Base-by-base conservation (phyloP, 2,797 vertebrate species). In the Acipenser transmontanus region DNA sequence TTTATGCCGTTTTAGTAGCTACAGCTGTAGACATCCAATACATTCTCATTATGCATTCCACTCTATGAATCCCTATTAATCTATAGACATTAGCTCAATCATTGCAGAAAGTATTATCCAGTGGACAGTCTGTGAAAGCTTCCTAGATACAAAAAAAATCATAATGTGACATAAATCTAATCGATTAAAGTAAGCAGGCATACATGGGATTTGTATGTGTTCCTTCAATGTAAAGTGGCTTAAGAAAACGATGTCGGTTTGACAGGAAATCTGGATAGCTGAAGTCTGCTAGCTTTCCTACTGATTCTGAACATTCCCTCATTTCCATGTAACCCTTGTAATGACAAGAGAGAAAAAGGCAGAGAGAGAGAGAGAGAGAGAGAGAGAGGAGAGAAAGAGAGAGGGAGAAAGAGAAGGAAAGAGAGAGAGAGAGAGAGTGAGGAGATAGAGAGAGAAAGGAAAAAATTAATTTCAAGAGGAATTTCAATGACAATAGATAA, bases 391-490 rank as follows among this genome's bases (percentile, higher is more conserved):
- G 73, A 62, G 8, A 47, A 47, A 71, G 50, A 71, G 66, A 13
- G 49, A 69, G 67, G 68, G 61, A 48, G 54, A 74, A 59, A 73
- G 62, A 71, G 47, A 63, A 67, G 12, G 62, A 63, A 49, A 70
- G 6, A 75, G 68, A 65, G 17, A 48, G 17, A 20, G 51, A 61
- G 9, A 61, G 47, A 48, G 12, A 50, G 59, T 62, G 48, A 50
- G 1, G 14, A 50, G n/a, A 6, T 34, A 59, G 51, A 77, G 66
- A n/a, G 62, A 71, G 49, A 64, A 70, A 76, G 74, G 68, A 73
- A 71, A 71, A 73, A 73, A 76, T 77, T 76, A 72, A 20, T 20
- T 60, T 60, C 59, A 14, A 34, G 34, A 34, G 3, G 34, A 34
- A 34, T 34, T 34, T 34, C 34, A 34, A 34, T 3, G 2, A 34